Conservation (phyloP, 2,888 invertebrate genomes). For the Lomographa bimaculata region DNA sequence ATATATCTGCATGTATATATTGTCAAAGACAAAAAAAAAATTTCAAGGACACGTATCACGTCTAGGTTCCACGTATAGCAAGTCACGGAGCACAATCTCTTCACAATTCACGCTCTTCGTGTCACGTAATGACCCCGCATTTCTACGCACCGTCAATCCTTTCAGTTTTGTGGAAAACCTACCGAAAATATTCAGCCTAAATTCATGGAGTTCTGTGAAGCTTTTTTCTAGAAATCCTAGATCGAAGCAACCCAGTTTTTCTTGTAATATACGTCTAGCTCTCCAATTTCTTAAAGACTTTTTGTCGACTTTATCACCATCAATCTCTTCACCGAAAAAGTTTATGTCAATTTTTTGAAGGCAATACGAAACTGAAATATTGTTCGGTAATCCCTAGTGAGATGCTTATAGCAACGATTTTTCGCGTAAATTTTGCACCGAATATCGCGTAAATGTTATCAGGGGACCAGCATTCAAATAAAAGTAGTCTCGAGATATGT, state of each 20-base stretch:
- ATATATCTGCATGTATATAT: too few relatives aligned
- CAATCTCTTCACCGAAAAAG: not conserved
- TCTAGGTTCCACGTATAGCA: slow-evolving; percentile 12
- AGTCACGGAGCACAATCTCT: slow-evolving; percentile 21
- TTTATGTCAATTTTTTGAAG: slow-evolving; percentile 18
- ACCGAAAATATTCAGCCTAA: slow-evolving; percentile 2
- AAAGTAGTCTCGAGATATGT: slow-evolving; percentile 15
- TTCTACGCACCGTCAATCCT: slow-evolving; percentile 18
- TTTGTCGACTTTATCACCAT: too few relatives aligned
- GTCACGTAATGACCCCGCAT: slow-evolving; percentile 27
- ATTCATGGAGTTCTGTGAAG: not conserved
- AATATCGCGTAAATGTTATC: slow-evolving; percentile 34
- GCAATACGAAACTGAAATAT: slow-evolving; percentile 30
- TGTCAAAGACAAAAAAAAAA: too few relatives aligned
- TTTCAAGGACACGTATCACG: too few relatives aligned
- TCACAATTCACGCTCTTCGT: slow-evolving; percentile 8
- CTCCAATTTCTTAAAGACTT: too few relatives aligned
- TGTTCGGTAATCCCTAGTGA: slow-evolving; percentile 35
- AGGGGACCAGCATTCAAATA: slow-evolving; percentile 29
- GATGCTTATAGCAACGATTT: slow-evolving; percentile 31
- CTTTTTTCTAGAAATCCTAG: not conserved
- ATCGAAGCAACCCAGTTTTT: too few relatives aligned
- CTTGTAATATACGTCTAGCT: too few relatives aligned
- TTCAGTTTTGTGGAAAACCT: slow-evolving; percentile 3
- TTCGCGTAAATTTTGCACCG: slow-evolving; percentile 31